These are phyloP conservation scores for Diglossa brunneiventris DNA, from an alignment of 2,113 vertebrate species.

Conservation along the genomic window DNA sequence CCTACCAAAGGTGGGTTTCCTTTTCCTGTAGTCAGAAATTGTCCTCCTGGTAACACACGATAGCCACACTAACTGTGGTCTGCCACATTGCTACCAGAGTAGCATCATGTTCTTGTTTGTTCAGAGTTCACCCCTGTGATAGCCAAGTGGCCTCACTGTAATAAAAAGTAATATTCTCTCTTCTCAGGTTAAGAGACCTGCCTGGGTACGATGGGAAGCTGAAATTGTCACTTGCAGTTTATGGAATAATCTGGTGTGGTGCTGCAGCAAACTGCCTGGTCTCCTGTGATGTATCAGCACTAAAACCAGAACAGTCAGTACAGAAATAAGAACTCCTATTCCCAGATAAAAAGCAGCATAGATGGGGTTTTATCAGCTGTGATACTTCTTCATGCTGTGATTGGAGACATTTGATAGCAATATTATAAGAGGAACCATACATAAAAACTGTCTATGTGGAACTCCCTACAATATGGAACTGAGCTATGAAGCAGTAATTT, in stretches of 20 bases:
- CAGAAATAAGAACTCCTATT: neutral
- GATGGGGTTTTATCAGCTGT: neutral
- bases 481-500: neutral
- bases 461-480: neutral
- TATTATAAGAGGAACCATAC: neutral
- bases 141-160: neutral
- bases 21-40: slow-evolving; percentile 70
- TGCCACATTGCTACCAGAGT: neutral
- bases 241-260: neutral
- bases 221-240: neutral
- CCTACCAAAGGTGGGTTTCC: slow-evolving; percentile 76
- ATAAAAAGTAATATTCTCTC: neutral
- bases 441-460: neutral
- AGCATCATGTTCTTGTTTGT: neutral
- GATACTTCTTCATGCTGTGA: neutral
- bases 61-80: neutral
- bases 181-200: neutral
- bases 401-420: neutral
- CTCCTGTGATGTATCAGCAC: neutral
- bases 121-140: neutral
- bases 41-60: slow-evolving; percentile 29
- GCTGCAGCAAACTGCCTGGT: neutral
- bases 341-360: neutral
- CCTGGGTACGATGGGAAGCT: neutral
- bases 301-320: neutral